Conservation (phyloP, 2,888 invertebrate genomes). For the Ornithoptera alexandrae region DNA sequence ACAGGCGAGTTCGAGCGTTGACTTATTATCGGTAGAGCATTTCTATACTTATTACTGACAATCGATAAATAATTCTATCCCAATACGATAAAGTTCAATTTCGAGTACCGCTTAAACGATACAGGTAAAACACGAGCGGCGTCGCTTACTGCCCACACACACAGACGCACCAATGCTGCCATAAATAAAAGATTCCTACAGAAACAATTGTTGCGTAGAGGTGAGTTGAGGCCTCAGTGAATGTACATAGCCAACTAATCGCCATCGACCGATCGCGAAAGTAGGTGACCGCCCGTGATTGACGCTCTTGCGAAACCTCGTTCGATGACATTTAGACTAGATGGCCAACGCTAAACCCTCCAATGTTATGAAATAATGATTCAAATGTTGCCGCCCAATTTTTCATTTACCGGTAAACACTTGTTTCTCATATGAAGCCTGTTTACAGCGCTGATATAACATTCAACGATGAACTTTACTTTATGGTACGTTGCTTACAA, state of each 20-base stretch:
- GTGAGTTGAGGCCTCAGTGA: slow-evolving; percentile 75
- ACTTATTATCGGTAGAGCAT: slow-evolving; percentile 79
- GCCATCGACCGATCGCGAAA: slow-evolving; percentile 73
- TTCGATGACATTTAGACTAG: slow-evolving; percentile 78
- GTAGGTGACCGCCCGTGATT: slow-evolving; percentile 79
- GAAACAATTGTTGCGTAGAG: slow-evolving; percentile 81
- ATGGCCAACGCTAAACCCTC: slow-evolving; percentile 69
- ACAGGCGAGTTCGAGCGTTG: slow-evolving; percentile 80
- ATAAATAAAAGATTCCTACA: slow-evolving; percentile 80
- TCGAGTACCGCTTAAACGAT: slow-evolving; percentile 33
- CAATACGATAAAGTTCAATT: slow-evolving; percentile 41
- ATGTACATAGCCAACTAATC: slow-evolving; percentile 73
- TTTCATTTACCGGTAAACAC: slow-evolving; percentile 28
- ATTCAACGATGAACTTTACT: neutral
- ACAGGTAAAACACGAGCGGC: slow-evolving; percentile 78
- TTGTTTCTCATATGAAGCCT: neutral
- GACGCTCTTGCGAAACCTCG: slow-evolving; percentile 76
- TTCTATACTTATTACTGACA: slow-evolving; percentile 53
- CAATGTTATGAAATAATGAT: slow-evolving; percentile 67
- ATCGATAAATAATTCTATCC: slow-evolving; percentile 44
- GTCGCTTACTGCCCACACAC: slow-evolving; percentile 66
- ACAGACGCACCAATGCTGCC: slow-evolving; percentile 66
- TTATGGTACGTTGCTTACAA: neutral
- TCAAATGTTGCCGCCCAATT: slow-evolving; percentile 34
- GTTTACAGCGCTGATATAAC: neutral